A percentile compares a stretch with the other conserved stretches of the same genome.
phyloP scores from a whole-genome alignment of 2,888 invertebrate genomes.

The Yponomeuta malinellus region DNA sequence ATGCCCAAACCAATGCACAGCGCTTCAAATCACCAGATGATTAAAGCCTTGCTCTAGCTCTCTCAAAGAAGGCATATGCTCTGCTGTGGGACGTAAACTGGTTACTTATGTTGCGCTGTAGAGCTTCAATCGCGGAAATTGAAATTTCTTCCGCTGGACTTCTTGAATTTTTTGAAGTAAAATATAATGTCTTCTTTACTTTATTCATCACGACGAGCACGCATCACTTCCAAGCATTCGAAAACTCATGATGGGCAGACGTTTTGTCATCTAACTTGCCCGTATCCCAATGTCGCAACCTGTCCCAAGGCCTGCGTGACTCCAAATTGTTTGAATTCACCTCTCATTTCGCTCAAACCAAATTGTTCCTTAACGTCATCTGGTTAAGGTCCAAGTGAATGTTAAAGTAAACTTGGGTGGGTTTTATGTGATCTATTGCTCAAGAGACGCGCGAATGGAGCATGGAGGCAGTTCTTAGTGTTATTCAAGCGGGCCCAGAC shows the following conservation, averaged over 20 bases:
- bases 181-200: too few species aligned
- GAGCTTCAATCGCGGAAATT: too few species aligned
- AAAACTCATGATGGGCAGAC: background rate
- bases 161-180: too few species aligned
- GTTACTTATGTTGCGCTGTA: too few species aligned
- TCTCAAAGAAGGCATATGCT: too few species aligned
- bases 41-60: too few species aligned
- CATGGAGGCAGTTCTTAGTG: background rate
- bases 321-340: background rate
- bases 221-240: background rate
- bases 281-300: slow-evolving; percentile 15
- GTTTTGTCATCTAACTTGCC: slow-evolving; percentile 10
- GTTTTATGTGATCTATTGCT: slow-evolving; percentile 5
- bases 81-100: too few species aligned
- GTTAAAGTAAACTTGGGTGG: background rate
- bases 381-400: background rate
- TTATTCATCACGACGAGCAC: too few species aligned
- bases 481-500: slow-evolving; percentile 3
- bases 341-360: background rate
- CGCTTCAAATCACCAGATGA: too few species aligned
- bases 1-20: too few species aligned
- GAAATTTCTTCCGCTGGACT: too few species aligned
- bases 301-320: slow-evolving; percentile 6
- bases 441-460: slow-evolving; percentile 1
- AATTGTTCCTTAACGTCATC: background rate